These are phyloP conservation scores for Heliornis fulica DNA, from an alignment of 2,113 vertebrate genomes.

Conservation along the genomic window DNA sequence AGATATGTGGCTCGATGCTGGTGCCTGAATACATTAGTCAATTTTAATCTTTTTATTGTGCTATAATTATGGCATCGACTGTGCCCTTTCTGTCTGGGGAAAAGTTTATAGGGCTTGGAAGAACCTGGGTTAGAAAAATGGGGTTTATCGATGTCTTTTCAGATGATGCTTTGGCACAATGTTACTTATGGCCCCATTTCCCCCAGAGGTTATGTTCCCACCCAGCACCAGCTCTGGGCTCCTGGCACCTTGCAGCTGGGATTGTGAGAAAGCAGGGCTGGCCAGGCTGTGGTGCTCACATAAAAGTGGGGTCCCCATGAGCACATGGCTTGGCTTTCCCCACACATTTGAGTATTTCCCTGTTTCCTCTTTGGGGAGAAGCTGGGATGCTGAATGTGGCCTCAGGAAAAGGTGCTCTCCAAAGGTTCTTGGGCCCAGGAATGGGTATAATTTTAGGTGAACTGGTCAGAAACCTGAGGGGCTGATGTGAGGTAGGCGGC, in stretches of 20 bases:
- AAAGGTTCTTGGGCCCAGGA: background rate
- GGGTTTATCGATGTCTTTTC: constrained; percentile 16
- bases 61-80: constrained; percentile 61
- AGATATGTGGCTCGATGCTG: constrained; percentile 47
- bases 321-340: background rate
- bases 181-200: background rate
- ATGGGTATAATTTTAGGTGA: background rate
- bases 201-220: background rate
- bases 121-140: background rate
- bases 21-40: constrained; percentile 60
- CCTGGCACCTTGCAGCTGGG: rapidly evolving
- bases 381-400: background rate
- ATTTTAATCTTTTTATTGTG: constrained; percentile 70
- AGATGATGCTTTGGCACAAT: background rate
- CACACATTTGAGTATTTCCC: rapidly evolving
- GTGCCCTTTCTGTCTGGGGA: constrained; percentile 38
- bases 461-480: background rate
- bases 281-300: background rate
- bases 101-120: constrained; percentile 36
- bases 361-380: rapidly evolving
- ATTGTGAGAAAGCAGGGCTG: background rate
- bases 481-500: background rate
- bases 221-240: background rate
- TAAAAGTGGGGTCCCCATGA: background rate
- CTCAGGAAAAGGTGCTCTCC: background rate